Evolutionary conservation across 2,797 vertebrate species (phyloP).

Genomic region (Alca torda): DNA sequence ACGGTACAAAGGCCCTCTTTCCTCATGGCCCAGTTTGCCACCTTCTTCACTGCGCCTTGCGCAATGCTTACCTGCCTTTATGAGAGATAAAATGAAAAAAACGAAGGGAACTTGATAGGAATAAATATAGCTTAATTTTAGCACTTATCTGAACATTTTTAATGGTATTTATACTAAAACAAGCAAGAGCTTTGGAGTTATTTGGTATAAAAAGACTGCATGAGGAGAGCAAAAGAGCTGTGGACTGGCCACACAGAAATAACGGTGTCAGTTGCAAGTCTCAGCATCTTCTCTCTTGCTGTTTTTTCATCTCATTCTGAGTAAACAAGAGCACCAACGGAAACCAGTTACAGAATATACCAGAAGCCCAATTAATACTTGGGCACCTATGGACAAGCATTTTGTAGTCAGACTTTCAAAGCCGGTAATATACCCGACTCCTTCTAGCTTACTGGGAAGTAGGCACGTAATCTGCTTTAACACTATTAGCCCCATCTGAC

Average conservation of each 20-base stretch:
- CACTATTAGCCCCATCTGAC: too few relatives aligned
- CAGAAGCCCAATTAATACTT: background rate
- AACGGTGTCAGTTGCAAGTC: accelerated
- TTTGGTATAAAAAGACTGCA: accelerated
- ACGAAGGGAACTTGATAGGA: background rate
- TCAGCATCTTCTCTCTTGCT: background rate
- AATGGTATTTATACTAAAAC: background rate
- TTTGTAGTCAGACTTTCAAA: background rate
- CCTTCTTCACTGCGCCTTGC: background rate
- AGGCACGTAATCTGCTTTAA: background rate
- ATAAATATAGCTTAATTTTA: background rate
- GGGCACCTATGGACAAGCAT: accelerated
- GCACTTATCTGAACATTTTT: background rate
- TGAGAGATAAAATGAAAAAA: background rate
- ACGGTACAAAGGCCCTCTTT: background rate
- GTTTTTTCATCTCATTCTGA: background rate
- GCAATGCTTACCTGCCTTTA: background rate
- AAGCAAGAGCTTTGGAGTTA: background rate
- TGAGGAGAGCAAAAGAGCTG: background rate
- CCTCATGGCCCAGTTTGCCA: background rate
- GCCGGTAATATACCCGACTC: background rate
- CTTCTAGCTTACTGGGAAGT: too few relatives aligned
- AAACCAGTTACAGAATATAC: background rate
- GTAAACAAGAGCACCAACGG: accelerated
- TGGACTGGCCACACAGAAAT: background rate